Base-by-base conservation (phyloP, 2,797 vertebrate species). In the Artibeus jamaicensis region DNA sequence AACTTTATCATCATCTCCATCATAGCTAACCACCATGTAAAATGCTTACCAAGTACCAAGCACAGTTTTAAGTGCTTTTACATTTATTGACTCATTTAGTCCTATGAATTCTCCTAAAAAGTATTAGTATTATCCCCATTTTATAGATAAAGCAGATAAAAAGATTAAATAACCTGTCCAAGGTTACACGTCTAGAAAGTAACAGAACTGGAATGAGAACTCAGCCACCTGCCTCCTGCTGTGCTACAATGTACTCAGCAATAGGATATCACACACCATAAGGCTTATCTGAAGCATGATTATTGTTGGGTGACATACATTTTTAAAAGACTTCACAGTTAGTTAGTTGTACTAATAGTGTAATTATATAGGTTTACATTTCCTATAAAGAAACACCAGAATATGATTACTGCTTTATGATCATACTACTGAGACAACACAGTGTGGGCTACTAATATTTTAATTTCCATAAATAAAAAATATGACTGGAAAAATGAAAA, bases 381-480 rank as follows among this genome's bases (percentile, higher is more conserved):
- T 67, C 15, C 44, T 92, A 81, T 39, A 84, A 92, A 92, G 57
- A 59, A 93, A 74, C 16, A 76, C 6, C 6, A 79, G 91, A 87
- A 70, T 46, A 86, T 39, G n/a, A 91, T 1, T 21, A 42, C 19
- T 94, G 44, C 34, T 92, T 91, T 89, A 39, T 71, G 26, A 95
- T 48, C 74, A 46, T 32, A 6, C 24, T 55, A 57, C 10, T 85
- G n/a, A 88, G 22, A 90, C 34, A 19, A 93, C 29, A 93, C 71
- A 21, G n/a, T 77, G 57, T 53, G 11, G 24, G 62, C 18, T 37
- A 65, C 44, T 90, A 39, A 76, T 57, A 85, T 18, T 79, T 86
- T 87, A 37, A 86, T 86, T 92, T 96, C 39, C 24, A 90, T 48
- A 84, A 92, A 67, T 44, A 57, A 53, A 89, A 83, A 94, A 86